Evolutionary conservation across 2,888 invertebrate species (phyloP), one percentile per base, ranked within the genome.

Genomic region (Stratiomys singularior): DNA sequence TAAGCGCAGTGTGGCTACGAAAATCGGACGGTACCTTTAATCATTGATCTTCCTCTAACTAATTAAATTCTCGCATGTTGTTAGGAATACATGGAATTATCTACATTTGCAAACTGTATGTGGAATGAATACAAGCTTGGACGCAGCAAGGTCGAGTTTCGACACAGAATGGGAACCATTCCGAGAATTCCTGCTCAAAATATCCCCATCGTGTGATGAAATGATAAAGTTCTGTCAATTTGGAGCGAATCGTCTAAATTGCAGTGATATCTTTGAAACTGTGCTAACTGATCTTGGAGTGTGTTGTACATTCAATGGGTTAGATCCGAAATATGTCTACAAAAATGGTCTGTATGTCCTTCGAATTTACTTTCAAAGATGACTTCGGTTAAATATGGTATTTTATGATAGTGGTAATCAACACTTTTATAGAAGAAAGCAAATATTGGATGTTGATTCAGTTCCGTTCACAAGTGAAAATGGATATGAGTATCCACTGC

Each of bases 231-330:
- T 89, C 30, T 96, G 95, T 82, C 87, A 88, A 77, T 95, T 93
- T 91, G 91, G 92, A 80, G 90, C 90, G 0, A 88, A 88, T 11
- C 82, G 82, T 0, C 88, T 90, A 82, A 89, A 89, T 72, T 95
- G 95, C 83, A 89, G 90, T 9, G 89, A 91, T 71, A 86, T 93
- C 77, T 95, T 95, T 85, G 93, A 92, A 84, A 92, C 93, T 0
- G 91, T 93, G 69, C 87, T 95, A 78, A 95, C 95, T 0, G 95
- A 96, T 82, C 95, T 95, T 84, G 95, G 95, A 0, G 88, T 95
- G 1, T 96, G 95, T 84, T 96, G 95, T 85, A 93, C 93, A 1
- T 96, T 96, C 84, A 96, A 96, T 84, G 90, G 92, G 18, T 89
- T 95, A 2, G 92, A 94, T 80, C 89, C 91, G 0, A 89, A 52